Base-by-base conservation (phyloP, 2,888 invertebrate genomes). In the Watsonalla cultraria region DNA sequence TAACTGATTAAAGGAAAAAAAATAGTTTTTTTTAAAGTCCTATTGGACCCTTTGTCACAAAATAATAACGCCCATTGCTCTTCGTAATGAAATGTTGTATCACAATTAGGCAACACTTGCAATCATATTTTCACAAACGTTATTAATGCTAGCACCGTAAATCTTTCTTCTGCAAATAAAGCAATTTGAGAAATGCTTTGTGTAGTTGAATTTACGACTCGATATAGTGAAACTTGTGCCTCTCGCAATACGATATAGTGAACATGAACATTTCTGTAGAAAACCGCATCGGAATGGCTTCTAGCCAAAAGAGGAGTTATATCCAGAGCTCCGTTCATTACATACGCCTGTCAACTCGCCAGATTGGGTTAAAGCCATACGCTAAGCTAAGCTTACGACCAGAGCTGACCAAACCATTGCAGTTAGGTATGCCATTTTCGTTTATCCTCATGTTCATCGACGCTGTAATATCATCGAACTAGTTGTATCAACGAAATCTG, bases 211-310 rank as follows among this genome's bases (percentile, higher is more conserved):
- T 72, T 72, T 70, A 72, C 61, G 63, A 64, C 52, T 64, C 49
- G 59, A 66, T 62, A 64, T 56, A 59, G 50, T 56, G 51, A 51
- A 57, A 51, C 54, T 57, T 58, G 5, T 37, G 37, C 42, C 42
- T 60, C 52, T 50, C 57, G 57, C 55, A 53, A 53, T 61, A 64
- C 57, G 52, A 63, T 63, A 61, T 48, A 60, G 59, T 34, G 59
- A 54, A 69, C 57, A 63, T 52, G 57, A 62, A 62, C 59, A 65
- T 61, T 65, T 65, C 59, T 65, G 61, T 54, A 59, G 59, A 51
- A 59, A 64, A 58, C 67, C 64, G 58, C 66, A 72, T 65, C 54
- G 51, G 53, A 60, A 68, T 80, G 79, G 76, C 73, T 54, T 52
- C 35, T 56, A 64, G 77, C 80, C 79, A 81, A 80, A 68, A 68